Percentiles rank a stretch among this genome's conserved stretches.
These are phyloP conservation scores for Tethya wilhelma DNA, from an alignment of 37 sponge, comb jelly and placozoan species.

Conservation along the genomic window DNA sequence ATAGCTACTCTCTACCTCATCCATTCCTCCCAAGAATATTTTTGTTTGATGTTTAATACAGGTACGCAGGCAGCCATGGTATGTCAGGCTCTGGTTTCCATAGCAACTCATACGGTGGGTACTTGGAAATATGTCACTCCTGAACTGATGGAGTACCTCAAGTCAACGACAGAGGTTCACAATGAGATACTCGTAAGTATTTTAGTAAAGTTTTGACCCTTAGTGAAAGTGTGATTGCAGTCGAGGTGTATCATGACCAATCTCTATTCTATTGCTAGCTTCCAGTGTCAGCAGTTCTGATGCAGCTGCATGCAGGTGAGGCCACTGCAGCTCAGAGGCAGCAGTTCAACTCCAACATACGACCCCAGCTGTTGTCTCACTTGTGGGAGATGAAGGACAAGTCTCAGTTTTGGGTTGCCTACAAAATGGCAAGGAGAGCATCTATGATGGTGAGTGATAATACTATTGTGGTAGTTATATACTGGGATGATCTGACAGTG, in stretches of 20 bases:
- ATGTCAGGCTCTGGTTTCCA: conserved; percentile 42
- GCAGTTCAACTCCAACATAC: conserved; percentile 3
- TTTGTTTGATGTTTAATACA: not conserved
- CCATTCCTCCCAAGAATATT: not conserved
- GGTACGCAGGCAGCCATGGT: conserved; percentile 27
- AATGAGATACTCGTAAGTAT: conserved; percentile 18
- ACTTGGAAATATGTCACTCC: conserved; percentile 39
- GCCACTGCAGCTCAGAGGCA: conserved; percentile 3
- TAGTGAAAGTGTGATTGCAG: not conserved
- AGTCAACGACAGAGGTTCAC: not conserved
- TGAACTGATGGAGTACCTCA: conserved; percentile 30
- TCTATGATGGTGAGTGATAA: conserved; percentile 46
- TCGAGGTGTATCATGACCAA: too few species aligned
- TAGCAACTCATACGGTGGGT: conserved; percentile 17
- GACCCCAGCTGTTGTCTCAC: conserved; percentile 30
- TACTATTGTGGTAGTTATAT: not conserved
- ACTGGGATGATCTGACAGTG: not conserved
- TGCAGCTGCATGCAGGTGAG: conserved; percentile 45
- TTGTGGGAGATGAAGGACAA: conserved; percentile 26
- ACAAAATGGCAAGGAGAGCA: conserved; percentile 68
- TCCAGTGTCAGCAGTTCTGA: conserved; percentile 51
- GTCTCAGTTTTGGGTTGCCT: conserved; percentile 41
- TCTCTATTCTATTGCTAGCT: conserved; percentile 34
- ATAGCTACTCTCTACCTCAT: not conserved
- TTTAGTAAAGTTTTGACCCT: too few species aligned